Conservation (phyloP, 2,113 vertebrate species). For the Stictonetta naevosa region DNA sequence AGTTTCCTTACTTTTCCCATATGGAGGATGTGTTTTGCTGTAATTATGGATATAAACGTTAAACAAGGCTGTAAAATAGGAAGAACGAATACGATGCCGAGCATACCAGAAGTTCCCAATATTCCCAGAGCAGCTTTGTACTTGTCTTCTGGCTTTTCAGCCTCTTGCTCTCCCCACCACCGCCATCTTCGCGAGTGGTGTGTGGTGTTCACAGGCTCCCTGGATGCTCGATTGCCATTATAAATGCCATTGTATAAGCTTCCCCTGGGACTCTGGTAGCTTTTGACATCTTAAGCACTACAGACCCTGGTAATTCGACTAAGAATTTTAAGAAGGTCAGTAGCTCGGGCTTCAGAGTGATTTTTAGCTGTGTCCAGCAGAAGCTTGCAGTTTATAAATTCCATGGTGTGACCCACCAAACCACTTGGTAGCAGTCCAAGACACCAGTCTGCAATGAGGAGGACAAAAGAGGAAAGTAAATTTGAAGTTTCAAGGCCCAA, state of each 20-base stretch:
- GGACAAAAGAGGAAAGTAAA: slow-evolving; percentile 54
- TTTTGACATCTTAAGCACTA: neutral
- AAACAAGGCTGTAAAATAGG: fast-evolving
- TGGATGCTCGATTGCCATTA: neutral
- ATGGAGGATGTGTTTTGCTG: neutral
- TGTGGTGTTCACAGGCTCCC: neutral
- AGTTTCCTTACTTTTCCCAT: neutral
- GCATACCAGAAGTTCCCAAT: neutral
- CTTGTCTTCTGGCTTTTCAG: neutral
- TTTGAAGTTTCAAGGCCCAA: slow-evolving; percentile 19
- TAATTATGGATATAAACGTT: neutral
- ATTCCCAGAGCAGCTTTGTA: neutral
- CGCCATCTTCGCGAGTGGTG: neutral
- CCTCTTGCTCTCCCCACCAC: neutral
- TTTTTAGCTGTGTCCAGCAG: neutral
- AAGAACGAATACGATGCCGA: neutral
- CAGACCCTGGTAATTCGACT: neutral
- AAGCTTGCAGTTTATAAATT: neutral
- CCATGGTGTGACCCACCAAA: slow-evolving; percentile 1
- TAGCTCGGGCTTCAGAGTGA: neutral
- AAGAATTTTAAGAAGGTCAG: neutral
- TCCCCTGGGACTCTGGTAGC: neutral
- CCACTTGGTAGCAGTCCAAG: neutral
- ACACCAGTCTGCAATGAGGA: slow-evolving; percentile 45
- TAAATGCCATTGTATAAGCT: neutral